Base-by-base conservation (phyloP, 2,888 invertebrate genomes). In the Temnothorax rugatulus region DNA sequence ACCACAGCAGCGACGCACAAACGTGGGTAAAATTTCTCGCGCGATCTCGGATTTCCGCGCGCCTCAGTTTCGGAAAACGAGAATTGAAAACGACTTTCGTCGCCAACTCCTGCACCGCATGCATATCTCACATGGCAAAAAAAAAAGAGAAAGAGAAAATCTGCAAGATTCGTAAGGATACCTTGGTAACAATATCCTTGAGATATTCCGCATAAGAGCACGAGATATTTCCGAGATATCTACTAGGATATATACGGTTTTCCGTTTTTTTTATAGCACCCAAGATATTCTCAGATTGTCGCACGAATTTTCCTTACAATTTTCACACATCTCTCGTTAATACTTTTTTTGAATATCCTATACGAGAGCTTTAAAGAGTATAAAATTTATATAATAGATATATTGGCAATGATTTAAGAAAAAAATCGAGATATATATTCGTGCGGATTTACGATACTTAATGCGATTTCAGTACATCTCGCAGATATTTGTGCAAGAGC, bases 21-120 rank as follows among this genome's bases (percentile, higher is more conserved):
- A 69, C 47, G 13, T 13, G 44, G 34, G 2, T 57, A 47, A 71
- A 57, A 79, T 59, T 79, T 71, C 79, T 79, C 69, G 38, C 18
- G n/a, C 25, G n/a, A n/a, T 29, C 41, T 79, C 69, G 34, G 71
- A 79, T 79, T 79, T 69, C 71, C 57, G 57, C 57, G 57, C 59
- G 57, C 34, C 57, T 71, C 57, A 44, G 21, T 79, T 79, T 71
- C 71, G 38, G 34, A 79, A 71, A 34, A 59, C 18, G 69, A 79
- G n/a, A 50, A 21, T 25, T 38, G 21, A 57, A 57, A 57, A 29
- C 15, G 57, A 44, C 18, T 13, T 11, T n/a, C 15, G 54, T 68
- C 38, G 9, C 8, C 21, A 13, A 52, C 29, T 76, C 18, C 1
- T 59, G 21, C 15, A 47, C 9, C 47, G 15, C n/a, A 5, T 7